Evolutionary conservation across 2,797 vertebrate species (phyloP), one percentile per base, ranked within the genome.

Genomic region (Alca torda): DNA sequence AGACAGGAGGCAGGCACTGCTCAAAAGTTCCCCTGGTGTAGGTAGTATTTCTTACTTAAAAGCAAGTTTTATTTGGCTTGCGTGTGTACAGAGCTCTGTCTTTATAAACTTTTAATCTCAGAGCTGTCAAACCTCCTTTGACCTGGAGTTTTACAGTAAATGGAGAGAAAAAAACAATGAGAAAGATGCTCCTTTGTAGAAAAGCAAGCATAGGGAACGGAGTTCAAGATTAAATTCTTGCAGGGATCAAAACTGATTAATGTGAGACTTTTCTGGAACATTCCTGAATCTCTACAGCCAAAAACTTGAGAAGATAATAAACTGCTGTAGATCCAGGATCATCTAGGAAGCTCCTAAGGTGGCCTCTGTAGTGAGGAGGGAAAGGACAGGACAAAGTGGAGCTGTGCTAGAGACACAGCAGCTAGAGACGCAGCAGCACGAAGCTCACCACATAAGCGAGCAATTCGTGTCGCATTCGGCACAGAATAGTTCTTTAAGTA

Each of bases 41-140:
- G 51, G 54, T 84, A 81, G 77, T 80, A 81, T 92, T 96, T 92
- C 88, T 96, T 78, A 87, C 65, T 87, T 94, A 87, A 93, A 91
- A 93, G 50, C 83, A 82, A 89, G 56, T 87, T 96, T 89, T 86
- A 72, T 77, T 95, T 96, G 90, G 74, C 64, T 72, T 28, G 19
- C 48, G 35, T 79, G 60, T 16, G 16, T 60, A 70, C 69, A 95
- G 81, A 93, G 30, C 65, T 90, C 72, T 37, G 6, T 90, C 92
- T 85, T 84, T 79, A 84, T 87, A 89, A 95, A 80, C 37, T 69
- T 94, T 68, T 94, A 93, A 87, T 92, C 84, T 91, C 61, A 54
- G 65, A 80, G 59, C 75, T 92, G 74, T 90, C 90, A 95, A 89
- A 68, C 31, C 57, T 83, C 46, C 72, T 69, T 89, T 77, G 69